Evolutionary conservation across 2,797 vertebrate species (phyloP).

Genomic region (Anabacerthia variegaticeps): DNA sequence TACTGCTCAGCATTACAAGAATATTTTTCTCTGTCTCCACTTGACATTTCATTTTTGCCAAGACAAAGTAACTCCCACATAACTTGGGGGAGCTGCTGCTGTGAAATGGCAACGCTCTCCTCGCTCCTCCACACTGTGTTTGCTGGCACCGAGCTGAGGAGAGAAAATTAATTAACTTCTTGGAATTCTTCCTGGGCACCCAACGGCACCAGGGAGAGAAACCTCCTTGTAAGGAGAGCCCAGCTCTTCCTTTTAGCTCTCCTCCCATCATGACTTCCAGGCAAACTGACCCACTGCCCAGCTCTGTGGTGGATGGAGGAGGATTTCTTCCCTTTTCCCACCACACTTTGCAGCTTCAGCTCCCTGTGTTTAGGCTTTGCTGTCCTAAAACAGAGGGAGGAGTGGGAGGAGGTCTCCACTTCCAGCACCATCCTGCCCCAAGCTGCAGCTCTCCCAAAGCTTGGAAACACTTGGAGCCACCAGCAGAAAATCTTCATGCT

Average conservation of each 20-base stretch:
- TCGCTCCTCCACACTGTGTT: neutral
- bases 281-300: neutral
- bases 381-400: neutral
- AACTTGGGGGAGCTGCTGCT: neutral
- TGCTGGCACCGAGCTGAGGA: neutral
- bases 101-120: neutral
- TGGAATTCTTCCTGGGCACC: neutral
- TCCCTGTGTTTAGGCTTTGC: neutral
- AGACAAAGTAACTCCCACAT: slow-evolving; percentile 44
- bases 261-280: neutral
- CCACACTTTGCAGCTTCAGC: neutral
- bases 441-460: neutral
- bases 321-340: neutral
- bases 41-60: slow-evolving; percentile 39
- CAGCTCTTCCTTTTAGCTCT: neutral
- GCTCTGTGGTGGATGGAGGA: neutral
- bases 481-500: neutral
- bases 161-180: slow-evolving; percentile 18
- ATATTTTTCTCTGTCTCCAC: slow-evolving; percentile 29
- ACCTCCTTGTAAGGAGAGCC: neutral
- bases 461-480: neutral
- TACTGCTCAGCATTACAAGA: neutral
- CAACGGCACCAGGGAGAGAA: neutral
- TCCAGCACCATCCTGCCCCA: neutral
- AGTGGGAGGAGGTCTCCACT: neutral